These are phyloP conservation scores for Nycticebus coucang DNA, from an alignment of 2,113 vertebrate species.

Conservation along the genomic window DNA sequence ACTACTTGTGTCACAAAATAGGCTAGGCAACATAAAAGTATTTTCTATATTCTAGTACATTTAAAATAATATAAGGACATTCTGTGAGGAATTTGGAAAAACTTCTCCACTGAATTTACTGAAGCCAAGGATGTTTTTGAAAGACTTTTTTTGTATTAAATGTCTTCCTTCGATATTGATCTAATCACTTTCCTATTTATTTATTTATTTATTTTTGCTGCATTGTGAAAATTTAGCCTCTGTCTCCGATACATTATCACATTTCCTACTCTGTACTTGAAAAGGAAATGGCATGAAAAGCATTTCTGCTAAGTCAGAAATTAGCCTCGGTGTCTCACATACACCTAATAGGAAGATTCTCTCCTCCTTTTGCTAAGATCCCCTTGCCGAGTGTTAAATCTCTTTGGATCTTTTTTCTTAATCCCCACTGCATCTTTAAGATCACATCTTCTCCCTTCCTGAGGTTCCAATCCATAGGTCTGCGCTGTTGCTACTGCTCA, in stretches of 20 bases:
- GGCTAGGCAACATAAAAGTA: background rate
- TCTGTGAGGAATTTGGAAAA: background rate
- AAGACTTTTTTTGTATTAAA: background rate
- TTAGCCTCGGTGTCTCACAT: background rate
- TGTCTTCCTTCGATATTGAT: slow-evolving; percentile 33
- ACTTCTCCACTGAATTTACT: background rate
- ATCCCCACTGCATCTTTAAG: background rate
- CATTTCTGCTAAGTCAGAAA: background rate
- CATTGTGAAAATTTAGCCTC: background rate
- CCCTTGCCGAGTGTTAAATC: background rate
- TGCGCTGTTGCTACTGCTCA: background rate
- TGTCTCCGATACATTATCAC: slow-evolving; percentile 14
- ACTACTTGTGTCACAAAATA: background rate
- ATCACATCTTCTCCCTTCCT: background rate
- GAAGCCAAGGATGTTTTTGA: background rate
- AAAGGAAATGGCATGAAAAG: background rate
- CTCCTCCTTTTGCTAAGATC: background rate
- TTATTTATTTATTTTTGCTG: background rate
- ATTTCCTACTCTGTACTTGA: background rate
- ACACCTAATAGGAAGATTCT: background rate
- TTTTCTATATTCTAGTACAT: background rate
- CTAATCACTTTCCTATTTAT: background rate
- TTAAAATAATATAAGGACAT: background rate
- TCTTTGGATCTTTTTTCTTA: background rate
- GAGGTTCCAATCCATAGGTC: background rate